phyloP scores from a whole-genome alignment of 2,888 invertebrate species.

The Chymomyza fuscimana region DNA sequence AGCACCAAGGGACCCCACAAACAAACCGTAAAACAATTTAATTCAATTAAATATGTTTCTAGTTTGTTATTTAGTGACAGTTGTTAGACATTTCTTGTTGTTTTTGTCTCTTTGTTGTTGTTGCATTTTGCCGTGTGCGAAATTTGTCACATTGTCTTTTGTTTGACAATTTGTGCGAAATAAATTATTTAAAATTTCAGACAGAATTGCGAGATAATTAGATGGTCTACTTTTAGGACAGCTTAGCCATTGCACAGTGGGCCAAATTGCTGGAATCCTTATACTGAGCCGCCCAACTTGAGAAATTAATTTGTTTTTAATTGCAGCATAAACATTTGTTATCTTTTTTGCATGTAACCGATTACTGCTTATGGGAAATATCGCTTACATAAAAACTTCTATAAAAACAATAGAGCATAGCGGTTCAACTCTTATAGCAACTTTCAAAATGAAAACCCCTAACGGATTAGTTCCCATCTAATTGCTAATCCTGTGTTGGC shows the following conservation, averaged over 20 bases:
- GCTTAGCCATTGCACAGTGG: neutral
- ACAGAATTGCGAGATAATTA: slow-evolving; percentile 65
- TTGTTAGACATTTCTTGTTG: slow-evolving; percentile 43
- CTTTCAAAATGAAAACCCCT: too few relatives aligned
- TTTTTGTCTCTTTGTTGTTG: slow-evolving; percentile 19
- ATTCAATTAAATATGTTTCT: slow-evolving; percentile 71
- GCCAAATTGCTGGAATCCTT: neutral
- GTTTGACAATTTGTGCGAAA: slow-evolving; percentile 51
- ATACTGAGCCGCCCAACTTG: too few relatives aligned
- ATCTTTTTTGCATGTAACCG: too few relatives aligned
- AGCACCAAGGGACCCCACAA: slow-evolving; percentile 5
- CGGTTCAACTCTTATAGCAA: too few relatives aligned
- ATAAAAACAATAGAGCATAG: too few relatives aligned
- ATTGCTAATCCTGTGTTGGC: too few relatives aligned
- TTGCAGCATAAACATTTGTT: too few relatives aligned
- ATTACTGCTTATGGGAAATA: too few relatives aligned
- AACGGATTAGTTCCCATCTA: too few relatives aligned
- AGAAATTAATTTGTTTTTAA: too few relatives aligned
- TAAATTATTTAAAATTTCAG: slow-evolving; percentile 62
- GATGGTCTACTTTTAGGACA: slow-evolving; percentile 22
- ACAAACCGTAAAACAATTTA: slow-evolving; percentile 66
- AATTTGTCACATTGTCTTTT: slow-evolving; percentile 74
- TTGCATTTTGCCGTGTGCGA: slow-evolving; percentile 48
- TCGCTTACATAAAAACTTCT: too few relatives aligned
- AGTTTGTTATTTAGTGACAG: slow-evolving; percentile 72